Evolutionary conservation across 2,797 vertebrate genomes (phyloP).

Genomic region (Poeciliopsis gracilis): DNA sequence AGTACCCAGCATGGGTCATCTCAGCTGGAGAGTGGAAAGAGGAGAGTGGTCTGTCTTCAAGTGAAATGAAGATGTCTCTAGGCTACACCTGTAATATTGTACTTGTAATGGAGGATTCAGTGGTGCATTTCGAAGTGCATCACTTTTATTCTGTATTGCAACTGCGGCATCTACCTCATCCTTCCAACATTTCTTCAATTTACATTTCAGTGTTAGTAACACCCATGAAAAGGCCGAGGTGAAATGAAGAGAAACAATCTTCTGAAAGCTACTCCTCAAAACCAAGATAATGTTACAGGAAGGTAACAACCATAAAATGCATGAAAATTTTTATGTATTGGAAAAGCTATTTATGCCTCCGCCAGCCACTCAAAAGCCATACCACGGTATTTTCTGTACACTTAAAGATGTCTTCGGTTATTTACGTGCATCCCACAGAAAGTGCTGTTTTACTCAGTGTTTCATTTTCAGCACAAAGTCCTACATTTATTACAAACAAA

Average conservation of each 20-base stretch:
- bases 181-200: conserved; percentile 37
- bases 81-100: conserved; percentile 39
- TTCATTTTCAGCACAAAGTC: conserved; percentile 67
- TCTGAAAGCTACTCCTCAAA: conserved; percentile 33
- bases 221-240: conserved; percentile 27
- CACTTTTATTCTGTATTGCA: conserved; percentile 14
- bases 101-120: conserved; percentile 26
- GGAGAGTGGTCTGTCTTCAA: conserved; percentile 14
- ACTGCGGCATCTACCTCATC: conserved; percentile 9
- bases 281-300: conserved; percentile 35
- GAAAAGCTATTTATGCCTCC: conserved; percentile 30
- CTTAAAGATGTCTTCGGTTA: conserved; percentile 56
- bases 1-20: conserved; percentile 54
- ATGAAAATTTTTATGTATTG: conserved; percentile 38
- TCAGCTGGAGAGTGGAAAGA: conserved; percentile 43
- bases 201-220: conserved; percentile 9
- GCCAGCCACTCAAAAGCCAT: conserved; percentile 36
- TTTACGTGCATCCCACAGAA: conserved; percentile 41
- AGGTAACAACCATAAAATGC: conserved; percentile 24
- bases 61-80: conserved; percentile 40
- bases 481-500: conserved; percentile 71
- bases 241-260: conserved; percentile 51
- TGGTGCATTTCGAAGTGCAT: conserved; percentile 24
- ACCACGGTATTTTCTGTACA: conserved; percentile 45
- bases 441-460: conserved; percentile 51